Evolutionary conservation across 2,113 vertebrate genomes (phyloP), one percentile per base, ranked within the genome.

Genomic region (Phodopus roborovskii): DNA sequence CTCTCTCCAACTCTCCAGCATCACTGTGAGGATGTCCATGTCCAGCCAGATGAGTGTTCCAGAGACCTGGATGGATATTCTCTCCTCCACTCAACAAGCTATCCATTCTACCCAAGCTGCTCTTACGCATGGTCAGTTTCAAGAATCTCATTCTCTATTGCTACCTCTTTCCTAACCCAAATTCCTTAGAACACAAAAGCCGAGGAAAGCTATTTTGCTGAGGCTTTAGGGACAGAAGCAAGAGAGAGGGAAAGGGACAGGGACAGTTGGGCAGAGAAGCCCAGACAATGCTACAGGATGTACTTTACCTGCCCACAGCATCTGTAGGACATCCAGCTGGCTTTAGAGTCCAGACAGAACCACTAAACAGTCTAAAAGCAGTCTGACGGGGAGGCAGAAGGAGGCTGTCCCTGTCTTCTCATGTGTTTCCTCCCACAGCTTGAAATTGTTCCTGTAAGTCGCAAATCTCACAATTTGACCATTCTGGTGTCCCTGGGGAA

Each of bases 151-250:
- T 70, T 90, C 88, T 94, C 39, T 68, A 75, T 68, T 33, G 30
- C 81, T 50, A 77, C 19, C 90, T 82, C 86, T 92, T 87, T 81
- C 16, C 42, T 87, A 48, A 90, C 39, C 20, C 33, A 85, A 79
- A 53, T 60, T 85, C 77, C 39, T 64, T 79, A 50, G 89, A 89
- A 81, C 45, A 74, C 10, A 17, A 53, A 77, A 68, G 15, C 66
- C 28, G 30, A 12, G 78, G 79, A 87, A 81, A 82, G 82, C 45
- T 53, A 48, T 20, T 48, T 75, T 82, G 36, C 60, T 70, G 60
- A 90, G 75, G 60, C 42, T 92, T 90, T 94, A 45, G 39, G 70
- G 42, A 91, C 86, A 33, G 13, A 82, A 75, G n/a, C 11, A 87
- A 62, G 62, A 48, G 45, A 30, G 30, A 62, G 45, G 36, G 33